These are phyloP conservation scores for Pararge aegeria DNA, from an alignment of 1,140 invertebrate species.

Conservation along the genomic window DNA sequence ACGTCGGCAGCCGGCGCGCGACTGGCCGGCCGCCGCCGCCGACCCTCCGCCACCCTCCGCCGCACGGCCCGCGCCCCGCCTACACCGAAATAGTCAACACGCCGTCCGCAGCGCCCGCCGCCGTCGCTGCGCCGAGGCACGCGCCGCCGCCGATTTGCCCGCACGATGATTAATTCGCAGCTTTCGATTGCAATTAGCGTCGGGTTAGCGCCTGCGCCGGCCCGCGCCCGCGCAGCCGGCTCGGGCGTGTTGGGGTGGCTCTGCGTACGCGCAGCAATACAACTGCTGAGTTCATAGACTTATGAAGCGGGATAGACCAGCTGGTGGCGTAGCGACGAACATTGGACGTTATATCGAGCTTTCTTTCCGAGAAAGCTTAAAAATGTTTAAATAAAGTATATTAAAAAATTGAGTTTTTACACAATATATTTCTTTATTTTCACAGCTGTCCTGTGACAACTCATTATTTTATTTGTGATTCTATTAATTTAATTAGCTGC, in stretches of 20 bases:
- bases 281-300: too few species aligned
- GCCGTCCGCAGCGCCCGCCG: conserved; percentile 10
- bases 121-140: neutral
- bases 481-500: too few species aligned
- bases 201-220: conserved; percentile 22
- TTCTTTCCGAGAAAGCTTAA: too few species aligned
- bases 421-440: too few species aligned
- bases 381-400: too few species aligned
- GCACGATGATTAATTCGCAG: conserved; percentile 66
- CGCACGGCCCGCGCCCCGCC: conserved; percentile 43
- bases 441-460: too few species aligned
- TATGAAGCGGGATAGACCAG: too few species aligned
- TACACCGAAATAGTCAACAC: conserved; percentile 69
- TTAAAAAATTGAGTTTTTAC: too few species aligned
- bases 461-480: too few species aligned
- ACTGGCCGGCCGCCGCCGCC: conserved; percentile 42
- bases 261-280: neutral
- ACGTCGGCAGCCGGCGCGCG: conserved; percentile 64
- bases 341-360: too few species aligned
- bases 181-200: conserved; percentile 63
- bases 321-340: too few species aligned
- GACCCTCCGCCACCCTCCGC: conserved; percentile 2
- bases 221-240: neutral
- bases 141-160: conserved; percentile 59
- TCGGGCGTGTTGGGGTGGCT: neutral